Evolutionary conservation across 2,113 vertebrate species (phyloP).

Genomic region (Sus scrofa): T2T-Sscrofa CM000822.6:73891501-73892000

Average conservation of each 20-base stretch:
- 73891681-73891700: not conserved
- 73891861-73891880: not conserved
- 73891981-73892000: too few relatives aligned
- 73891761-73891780: not conserved
- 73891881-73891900: not conserved
- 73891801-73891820: not conserved
- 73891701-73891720: not conserved
- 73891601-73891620: not conserved
- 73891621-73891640: not conserved
- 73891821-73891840: not conserved
- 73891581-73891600: not conserved
- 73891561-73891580: not conserved
- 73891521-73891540: not conserved
- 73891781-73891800: not conserved
- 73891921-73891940: not conserved
- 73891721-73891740: not conserved
- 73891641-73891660: not conserved
- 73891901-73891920: not conserved
- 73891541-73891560: not conserved
- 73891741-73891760: not conserved
- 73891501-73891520: not conserved
- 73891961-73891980: not conserved
- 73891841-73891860: not conserved
- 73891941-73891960: not conserved
- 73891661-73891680: not conserved